phyloP scores from a whole-genome alignment of 2,888 invertebrate species.

The Dysmachus trigonus region DNA sequence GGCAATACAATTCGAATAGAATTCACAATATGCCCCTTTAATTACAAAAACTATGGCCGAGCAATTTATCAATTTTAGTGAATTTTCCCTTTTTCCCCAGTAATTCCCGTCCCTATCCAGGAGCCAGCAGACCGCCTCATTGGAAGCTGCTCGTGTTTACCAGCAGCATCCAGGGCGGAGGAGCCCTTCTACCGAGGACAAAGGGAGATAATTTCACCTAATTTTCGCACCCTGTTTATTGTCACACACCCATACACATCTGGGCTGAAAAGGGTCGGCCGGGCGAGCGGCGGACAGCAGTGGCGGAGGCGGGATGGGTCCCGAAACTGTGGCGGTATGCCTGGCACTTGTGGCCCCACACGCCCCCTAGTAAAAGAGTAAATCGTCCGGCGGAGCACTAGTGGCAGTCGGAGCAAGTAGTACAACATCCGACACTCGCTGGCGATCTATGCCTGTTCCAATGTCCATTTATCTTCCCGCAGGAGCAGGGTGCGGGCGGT shows the following conservation, averaged over 20 bases:
- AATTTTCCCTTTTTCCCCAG: slow-evolving; percentile 44
- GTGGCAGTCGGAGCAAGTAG: slow-evolving; percentile 11
- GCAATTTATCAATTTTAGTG: slow-evolving; percentile 50
- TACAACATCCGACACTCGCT: slow-evolving; percentile 10
- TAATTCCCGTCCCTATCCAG: slow-evolving; percentile 6
- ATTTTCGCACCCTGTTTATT: slow-evolving; percentile 50
- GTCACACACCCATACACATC: slow-evolving; percentile 16
- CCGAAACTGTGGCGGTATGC: slow-evolving; percentile 38
- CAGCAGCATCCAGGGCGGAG: not conserved
- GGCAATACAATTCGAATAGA: slow-evolving; percentile 48
- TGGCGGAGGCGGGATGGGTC: slow-evolving; percentile 2
- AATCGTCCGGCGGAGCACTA: slow-evolving; percentile 25
- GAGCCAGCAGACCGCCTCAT: not conserved
- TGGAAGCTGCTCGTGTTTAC: not conserved
- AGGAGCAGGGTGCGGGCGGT: not conserved
- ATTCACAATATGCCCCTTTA: slow-evolving; percentile 50
- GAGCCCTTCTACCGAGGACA: slow-evolving; percentile 45
- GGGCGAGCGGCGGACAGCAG: no score
- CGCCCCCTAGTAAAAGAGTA: not conserved
- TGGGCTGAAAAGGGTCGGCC: slow-evolving; percentile 38
- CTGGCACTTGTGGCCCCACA: slow-evolving; percentile 38
- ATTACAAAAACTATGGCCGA: slow-evolving; percentile 50
- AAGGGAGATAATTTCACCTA: slow-evolving; percentile 54
- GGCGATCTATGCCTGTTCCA: slow-evolving; percentile 41
- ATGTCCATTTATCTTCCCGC: slow-evolving; percentile 42